Conservation (phyloP, 2,797 vertebrate genomes). For the Enteromius trimaculatus region DNA sequence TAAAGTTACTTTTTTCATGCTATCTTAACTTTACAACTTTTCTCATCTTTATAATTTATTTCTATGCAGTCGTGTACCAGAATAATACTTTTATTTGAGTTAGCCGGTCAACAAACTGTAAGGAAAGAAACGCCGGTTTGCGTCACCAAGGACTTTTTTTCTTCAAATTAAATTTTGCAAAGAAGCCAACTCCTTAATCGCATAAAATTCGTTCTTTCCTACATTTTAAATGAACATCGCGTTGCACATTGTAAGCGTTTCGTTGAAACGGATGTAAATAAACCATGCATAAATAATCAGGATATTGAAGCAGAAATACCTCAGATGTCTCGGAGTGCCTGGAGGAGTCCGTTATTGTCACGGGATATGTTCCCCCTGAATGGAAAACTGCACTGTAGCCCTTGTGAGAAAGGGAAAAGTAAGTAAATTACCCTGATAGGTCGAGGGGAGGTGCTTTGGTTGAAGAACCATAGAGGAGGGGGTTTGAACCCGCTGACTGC, state of each 20-base stretch:
- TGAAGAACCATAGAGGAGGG: constrained; percentile 67
- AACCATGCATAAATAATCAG: background rate
- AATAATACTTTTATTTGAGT: background rate
- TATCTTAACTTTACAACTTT: background rate
- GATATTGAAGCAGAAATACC: constrained; percentile 68
- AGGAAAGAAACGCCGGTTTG: constrained; percentile 25
- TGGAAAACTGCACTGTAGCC: constrained; percentile 79
- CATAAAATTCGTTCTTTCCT: background rate
- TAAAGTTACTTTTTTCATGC: background rate
- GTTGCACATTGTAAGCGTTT: background rate
- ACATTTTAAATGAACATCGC: background rate
- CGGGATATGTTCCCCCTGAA: constrained; percentile 73
- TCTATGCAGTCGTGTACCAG: background rate
- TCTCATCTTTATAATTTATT: background rate
- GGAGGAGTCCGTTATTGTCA: constrained; percentile 77
- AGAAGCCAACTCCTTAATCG: background rate
- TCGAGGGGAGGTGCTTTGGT: constrained; percentile 81
- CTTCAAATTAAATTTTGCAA: background rate
- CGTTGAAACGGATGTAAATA: background rate
- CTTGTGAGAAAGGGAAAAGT: constrained; percentile 82
- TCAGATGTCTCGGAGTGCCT: constrained; percentile 70
- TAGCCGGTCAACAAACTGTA: background rate
- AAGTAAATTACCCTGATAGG: constrained; percentile 82
- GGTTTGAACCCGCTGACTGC: constrained; percentile 73
- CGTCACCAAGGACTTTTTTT: background rate